These are phyloP conservation scores for Lasioglossum zephyrum DNA, from an alignment of 2,888 invertebrate genomes.

Conservation along the genomic window DNA sequence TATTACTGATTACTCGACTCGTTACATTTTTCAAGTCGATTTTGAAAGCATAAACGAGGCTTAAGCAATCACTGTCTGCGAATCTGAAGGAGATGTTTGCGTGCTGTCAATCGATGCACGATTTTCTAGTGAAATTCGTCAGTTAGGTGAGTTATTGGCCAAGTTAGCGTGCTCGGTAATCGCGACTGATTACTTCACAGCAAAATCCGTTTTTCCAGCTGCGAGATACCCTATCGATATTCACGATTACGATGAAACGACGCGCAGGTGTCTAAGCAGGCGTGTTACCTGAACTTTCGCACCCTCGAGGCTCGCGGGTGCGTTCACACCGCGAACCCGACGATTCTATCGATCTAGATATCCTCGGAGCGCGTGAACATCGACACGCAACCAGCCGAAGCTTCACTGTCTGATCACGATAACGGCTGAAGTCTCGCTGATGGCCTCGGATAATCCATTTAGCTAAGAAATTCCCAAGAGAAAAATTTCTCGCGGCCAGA, in stretches of 20 bases:
- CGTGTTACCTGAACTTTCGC: slow-evolving; percentile 33
- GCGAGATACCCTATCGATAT: slow-evolving; percentile 25
- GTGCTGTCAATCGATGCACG: neutral
- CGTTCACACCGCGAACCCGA: slow-evolving; percentile 25
- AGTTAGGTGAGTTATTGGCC: neutral
- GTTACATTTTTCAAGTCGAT: neutral
- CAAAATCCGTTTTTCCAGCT: slow-evolving; percentile 4
- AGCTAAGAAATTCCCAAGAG: neutral
- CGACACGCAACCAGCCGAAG: slow-evolving; percentile 11
- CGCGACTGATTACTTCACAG: neutral
- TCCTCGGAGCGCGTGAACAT: slow-evolving; percentile 13
- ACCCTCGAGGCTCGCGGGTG: slow-evolving; percentile 23
- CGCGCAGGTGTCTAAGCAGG: slow-evolving; percentile 31
- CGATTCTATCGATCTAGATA: slow-evolving; percentile 30
- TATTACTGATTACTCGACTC: too few relatives aligned
- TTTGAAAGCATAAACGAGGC: neutral
- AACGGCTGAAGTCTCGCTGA: neutral
- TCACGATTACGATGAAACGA: slow-evolving; percentile 31
- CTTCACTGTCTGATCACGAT: slow-evolving; percentile 9
- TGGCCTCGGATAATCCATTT: neutral
- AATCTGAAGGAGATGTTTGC: neutral
- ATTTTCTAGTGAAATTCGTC: neutral
- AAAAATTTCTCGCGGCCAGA: neutral
- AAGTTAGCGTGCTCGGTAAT: neutral
- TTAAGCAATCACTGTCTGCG: neutral